Conservation (phyloP, 2,113 vertebrate species). For the Axis porcinus region DNA sequence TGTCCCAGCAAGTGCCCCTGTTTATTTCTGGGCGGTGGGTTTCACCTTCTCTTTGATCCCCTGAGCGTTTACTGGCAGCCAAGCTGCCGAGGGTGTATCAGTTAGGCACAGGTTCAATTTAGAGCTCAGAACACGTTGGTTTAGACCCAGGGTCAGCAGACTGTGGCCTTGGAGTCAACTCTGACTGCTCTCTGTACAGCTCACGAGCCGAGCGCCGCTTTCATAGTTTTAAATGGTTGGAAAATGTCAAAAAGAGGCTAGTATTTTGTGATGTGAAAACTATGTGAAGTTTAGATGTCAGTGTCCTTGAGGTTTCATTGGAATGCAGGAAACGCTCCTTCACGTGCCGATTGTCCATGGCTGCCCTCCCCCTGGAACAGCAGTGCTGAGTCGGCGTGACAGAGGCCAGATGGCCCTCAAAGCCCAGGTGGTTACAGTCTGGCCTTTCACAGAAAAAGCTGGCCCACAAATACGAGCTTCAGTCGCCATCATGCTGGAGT, state of each 20-base stretch:
- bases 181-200: not conserved
- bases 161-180: not conserved
- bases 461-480: not conserved
- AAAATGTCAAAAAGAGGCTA: not conserved
- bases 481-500: not conserved
- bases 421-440: not conserved
- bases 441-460: not conserved
- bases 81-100: not conserved
- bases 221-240: not conserved
- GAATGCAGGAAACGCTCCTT: not conserved
- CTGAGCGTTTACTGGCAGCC: not conserved
- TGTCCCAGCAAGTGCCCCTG: not conserved
- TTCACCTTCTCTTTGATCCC: not conserved
- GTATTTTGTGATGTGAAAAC: not conserved
- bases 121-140: not conserved
- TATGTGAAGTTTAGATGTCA: not conserved
- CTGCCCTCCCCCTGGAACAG: not conserved
- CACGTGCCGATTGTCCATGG: not conserved
- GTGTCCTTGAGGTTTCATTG: not conserved
- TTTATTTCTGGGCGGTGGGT: not conserved
- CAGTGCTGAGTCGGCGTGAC: not conserved
- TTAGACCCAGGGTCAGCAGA: not conserved
- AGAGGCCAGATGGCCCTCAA: not conserved
- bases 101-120: not conserved
- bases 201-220: not conserved